Percentiles rank a stretch among this genome's conserved stretches.
phyloP scores from a whole-genome alignment of 2,888 invertebrate species.

The Trichopria drosophilae region DNA sequence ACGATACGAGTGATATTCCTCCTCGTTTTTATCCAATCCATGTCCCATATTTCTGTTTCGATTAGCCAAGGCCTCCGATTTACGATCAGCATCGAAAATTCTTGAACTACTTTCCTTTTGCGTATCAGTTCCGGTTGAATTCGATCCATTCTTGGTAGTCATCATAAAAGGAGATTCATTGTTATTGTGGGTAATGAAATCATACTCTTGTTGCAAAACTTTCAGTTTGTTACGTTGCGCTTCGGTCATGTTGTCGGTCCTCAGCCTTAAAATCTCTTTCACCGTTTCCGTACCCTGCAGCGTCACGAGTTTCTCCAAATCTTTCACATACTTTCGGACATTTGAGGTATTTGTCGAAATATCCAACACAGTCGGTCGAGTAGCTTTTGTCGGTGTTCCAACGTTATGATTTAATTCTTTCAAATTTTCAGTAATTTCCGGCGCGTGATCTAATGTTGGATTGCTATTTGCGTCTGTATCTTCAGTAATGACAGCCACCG shows the following conservation, averaged over 20 bases:
- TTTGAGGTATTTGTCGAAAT: slow-evolving; percentile 21
- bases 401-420: slow-evolving; percentile 31
- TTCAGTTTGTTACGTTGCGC: slow-evolving; percentile 66
- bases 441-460: slow-evolving; percentile 6
- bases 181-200: slow-evolving; percentile 50
- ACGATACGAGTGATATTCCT: slow-evolving; percentile 4
- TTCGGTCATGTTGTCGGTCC: slow-evolving; percentile 62
- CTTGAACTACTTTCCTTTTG: neutral
- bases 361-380: slow-evolving; percentile 39
- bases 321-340: slow-evolving; percentile 5
- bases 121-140: too few species aligned
- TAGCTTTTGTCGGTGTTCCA: slow-evolving; percentile 25
- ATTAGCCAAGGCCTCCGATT: slow-evolving; percentile 40
- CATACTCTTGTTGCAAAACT: slow-evolving; percentile 67
- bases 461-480: slow-evolving; percentile 24
- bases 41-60: slow-evolving; percentile 48
- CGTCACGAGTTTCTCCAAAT: neutral
- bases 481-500: neutral
- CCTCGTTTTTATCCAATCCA: slow-evolving; percentile 18
- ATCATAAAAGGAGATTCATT: too few species aligned
- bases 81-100: slow-evolving; percentile 41
- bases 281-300: slow-evolving; percentile 6
- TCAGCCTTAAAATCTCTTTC: slow-evolving; percentile 22
- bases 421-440: neutral
- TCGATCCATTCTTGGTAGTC: too few species aligned